Evolutionary conservation across 2,113 vertebrate genomes (phyloP).

Genomic region (Nannospalax galili): DNA sequence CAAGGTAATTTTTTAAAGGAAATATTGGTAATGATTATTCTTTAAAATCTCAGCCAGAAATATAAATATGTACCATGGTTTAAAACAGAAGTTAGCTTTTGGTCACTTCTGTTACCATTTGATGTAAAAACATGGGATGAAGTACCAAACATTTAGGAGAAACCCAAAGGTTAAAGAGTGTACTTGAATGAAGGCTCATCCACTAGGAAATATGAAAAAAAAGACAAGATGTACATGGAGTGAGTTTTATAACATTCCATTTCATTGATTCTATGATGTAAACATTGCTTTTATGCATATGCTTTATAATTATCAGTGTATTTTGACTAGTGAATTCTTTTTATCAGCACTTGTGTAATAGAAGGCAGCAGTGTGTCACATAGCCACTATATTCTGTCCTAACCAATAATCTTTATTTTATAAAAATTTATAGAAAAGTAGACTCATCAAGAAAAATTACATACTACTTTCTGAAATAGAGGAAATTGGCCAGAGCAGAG

Average conservation of each 20-base stretch:
- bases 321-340: neutral
- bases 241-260: neutral
- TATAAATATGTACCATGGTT: neutral
- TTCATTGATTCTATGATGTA: neutral
- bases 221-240: neutral
- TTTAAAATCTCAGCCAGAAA: neutral
- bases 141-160: neutral
- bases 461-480: neutral
- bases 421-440: conserved; percentile 31
- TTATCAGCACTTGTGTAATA: neutral
- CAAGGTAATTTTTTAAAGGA: neutral
- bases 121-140: neutral
- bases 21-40: neutral
- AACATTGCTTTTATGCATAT: neutral
- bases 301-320: neutral
- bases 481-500: conserved; percentile 41
- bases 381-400: neutral
- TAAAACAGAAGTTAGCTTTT: neutral
- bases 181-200: neutral
- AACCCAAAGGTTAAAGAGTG: neutral
- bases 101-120: neutral
- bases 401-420: neutral
- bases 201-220: neutral
- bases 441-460: neutral
- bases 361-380: neutral